Evolutionary conservation across 2,888 invertebrate genomes (phyloP), one percentile per base, ranked within the genome.

Genomic region (Prenolepis imparis): DNA sequence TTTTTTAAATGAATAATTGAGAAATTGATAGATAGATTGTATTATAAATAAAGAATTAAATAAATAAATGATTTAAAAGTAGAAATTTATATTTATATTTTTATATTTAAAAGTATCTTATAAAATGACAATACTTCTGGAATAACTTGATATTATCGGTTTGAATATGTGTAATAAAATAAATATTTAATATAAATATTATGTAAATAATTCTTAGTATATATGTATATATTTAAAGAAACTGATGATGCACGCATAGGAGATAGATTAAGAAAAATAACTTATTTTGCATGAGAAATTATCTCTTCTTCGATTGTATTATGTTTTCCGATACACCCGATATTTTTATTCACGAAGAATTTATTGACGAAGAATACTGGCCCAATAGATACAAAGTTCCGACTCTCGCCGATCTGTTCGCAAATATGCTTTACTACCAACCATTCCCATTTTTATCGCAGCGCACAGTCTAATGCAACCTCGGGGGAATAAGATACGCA

Each of bases 381-480:
- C 8, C 24, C n/a, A 15, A 61, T 61, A 59, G 9, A 72, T 57
- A 52, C 11, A 59, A 24, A 61, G 9, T 32, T 63, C 12, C 0
- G 24, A 74, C 4, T 67, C 28, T 64, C n/a, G 36, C 1, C 36
- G 24, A 21, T 36, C 18, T 9, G 28, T 68, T 55, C 39, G 52
- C 48, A 52, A 24, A 55, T 28, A 39, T 68, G 28, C 21, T 67
- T 77, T 55, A 55, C 9, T 77, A 28, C 4, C 24, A 55, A 36
- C 24, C 39, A 67, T n/a, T 55, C 32, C 8, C 24, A 75, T 55
- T 77, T 77, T 67, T 77, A 67, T 75, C 52, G 52, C 12, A 36
- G 12, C 39, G 12, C 4, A 24, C 15, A 15, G 24, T 67, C 36
- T 75, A 39, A 39, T 67, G 36, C 18, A 77, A 67, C 39, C n/a